Evolutionary conservation across 2,797 vertebrate genomes (phyloP).

Genomic region (Chelon labrosus): DNA sequence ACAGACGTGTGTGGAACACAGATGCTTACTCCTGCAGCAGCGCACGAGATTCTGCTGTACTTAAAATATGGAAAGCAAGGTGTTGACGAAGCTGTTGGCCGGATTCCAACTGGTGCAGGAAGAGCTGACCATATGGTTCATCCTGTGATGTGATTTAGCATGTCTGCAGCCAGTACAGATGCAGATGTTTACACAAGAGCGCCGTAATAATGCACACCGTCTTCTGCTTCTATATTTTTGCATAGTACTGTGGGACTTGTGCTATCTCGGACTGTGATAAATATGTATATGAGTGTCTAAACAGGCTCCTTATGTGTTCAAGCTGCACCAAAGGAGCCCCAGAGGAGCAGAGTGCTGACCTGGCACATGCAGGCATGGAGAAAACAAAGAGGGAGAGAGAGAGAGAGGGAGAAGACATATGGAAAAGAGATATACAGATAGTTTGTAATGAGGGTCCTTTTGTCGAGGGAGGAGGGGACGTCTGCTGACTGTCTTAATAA

Average conservation of each 20-base stretch:
- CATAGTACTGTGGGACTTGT: slow-evolving; percentile 12
- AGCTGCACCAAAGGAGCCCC: slow-evolving; percentile 52
- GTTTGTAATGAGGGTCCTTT: slow-evolving; percentile 68
- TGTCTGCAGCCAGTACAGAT: slow-evolving; percentile 56
- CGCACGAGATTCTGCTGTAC: slow-evolving; percentile 13
- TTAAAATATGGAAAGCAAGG: slow-evolving; percentile 66
- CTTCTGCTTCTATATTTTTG: slow-evolving; percentile 8
- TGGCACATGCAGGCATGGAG: slow-evolving; percentile 50
- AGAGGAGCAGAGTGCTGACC: slow-evolving; percentile 70
- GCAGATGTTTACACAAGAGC: slow-evolving; percentile 37
- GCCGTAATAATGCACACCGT: neutral
- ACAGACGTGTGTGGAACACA: slow-evolving; percentile 21
- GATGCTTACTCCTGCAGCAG: slow-evolving; percentile 20
- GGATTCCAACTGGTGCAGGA: slow-evolving; percentile 47
- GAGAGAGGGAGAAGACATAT: slow-evolving; percentile 35
- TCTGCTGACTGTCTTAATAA: slow-evolving; percentile 67
- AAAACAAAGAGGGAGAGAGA: slow-evolving; percentile 25
- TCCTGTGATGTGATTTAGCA: slow-evolving; percentile 63
- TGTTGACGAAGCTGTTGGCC: slow-evolving; percentile 72
- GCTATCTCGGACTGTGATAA: slow-evolving; percentile 42
- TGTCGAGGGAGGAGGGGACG: slow-evolving; percentile 48
- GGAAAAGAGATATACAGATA: slow-evolving; percentile 50
- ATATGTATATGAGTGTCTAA: slow-evolving; percentile 59
- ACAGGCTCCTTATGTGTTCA: slow-evolving; percentile 60
- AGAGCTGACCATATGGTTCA: slow-evolving; percentile 71